Evolutionary conservation across 2,888 invertebrate species (phyloP).

Genomic region (Eledone cirrhosa): DNA sequence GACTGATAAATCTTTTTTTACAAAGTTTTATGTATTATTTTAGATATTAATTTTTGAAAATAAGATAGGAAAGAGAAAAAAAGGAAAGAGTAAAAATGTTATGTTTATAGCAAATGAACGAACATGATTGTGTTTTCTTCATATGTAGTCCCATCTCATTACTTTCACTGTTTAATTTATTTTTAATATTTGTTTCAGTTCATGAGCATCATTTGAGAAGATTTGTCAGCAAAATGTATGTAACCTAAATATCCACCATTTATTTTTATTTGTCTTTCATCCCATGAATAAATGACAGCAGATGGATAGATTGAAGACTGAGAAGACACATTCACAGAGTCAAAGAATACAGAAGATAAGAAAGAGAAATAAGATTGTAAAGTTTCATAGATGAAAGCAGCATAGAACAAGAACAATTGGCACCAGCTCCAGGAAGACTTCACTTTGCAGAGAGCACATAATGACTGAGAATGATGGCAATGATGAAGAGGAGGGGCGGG

Average conservation of each 20-base stretch:
- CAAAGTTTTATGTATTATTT: too few relatives aligned
- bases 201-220: too few relatives aligned
- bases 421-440: background rate
- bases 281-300: background rate
- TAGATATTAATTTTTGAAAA: background rate
- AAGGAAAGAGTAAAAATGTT: background rate
- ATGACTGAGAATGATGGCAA: background rate
- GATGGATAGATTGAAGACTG: too few relatives aligned
- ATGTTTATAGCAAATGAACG: background rate
- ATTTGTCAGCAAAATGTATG: too few relatives aligned
- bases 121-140: too few relatives aligned
- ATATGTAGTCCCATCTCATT: too few relatives aligned
- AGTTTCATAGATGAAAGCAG: background rate
- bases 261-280: too few relatives aligned
- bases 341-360: background rate
- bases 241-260: too few relatives aligned
- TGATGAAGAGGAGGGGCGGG: background rate
- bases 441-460: background rate
- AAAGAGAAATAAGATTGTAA: background rate
- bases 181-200: too few relatives aligned
- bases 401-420: background rate
- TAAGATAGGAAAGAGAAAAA: background rate
- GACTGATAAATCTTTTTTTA: too few relatives aligned
- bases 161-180: too few relatives aligned
- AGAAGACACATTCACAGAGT: background rate